Percentiles rank a stretch among this genome's conserved stretches.
Conservation (phyloP, 2,888 invertebrate genomes). For the Acanthosoma haemorrhoidale region DNA sequence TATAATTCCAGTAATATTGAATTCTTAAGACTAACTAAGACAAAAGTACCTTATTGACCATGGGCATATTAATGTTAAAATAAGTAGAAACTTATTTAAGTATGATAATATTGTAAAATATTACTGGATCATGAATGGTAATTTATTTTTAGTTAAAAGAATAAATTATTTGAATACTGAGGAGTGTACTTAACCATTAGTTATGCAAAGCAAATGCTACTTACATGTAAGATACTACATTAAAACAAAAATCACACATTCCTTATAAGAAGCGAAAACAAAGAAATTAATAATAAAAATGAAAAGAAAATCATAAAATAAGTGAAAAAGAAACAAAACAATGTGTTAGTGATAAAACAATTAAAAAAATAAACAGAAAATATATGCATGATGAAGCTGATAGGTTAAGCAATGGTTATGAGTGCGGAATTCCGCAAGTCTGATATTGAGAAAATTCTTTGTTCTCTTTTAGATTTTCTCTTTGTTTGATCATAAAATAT, state of each 20-base stretch:
- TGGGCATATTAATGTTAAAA: too few relatives aligned
- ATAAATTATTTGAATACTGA: not conserved
- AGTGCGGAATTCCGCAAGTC: conserved; percentile 25
- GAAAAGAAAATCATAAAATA: not conserved
- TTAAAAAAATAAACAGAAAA: not conserved
- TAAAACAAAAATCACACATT: conserved; percentile 1
- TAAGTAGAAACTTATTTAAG: too few relatives aligned
- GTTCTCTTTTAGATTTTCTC: conserved; percentile 45
- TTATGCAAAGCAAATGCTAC: conserved; percentile 3
- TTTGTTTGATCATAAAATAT: not conserved
- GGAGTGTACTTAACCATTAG: not conserved
- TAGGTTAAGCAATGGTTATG: conserved; percentile 24
- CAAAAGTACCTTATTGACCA: too few relatives aligned
- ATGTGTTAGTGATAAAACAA: not conserved
- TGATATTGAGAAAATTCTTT: conserved; percentile 50
- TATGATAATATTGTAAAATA: too few relatives aligned
- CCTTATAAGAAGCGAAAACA: conserved; percentile 4
- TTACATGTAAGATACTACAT: not conserved
- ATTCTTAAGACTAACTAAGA: too few relatives aligned
- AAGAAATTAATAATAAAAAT: not conserved
- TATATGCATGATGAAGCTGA: conserved; percentile 25
- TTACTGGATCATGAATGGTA: too few relatives aligned
- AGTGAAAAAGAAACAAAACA: not conserved
- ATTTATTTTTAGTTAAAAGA: too few relatives aligned
- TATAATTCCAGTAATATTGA: too few relatives aligned